These are phyloP conservation scores for Hirundichthys speculiger DNA, from an alignment of 2,113 vertebrate species.

Conservation along the genomic window DNA sequence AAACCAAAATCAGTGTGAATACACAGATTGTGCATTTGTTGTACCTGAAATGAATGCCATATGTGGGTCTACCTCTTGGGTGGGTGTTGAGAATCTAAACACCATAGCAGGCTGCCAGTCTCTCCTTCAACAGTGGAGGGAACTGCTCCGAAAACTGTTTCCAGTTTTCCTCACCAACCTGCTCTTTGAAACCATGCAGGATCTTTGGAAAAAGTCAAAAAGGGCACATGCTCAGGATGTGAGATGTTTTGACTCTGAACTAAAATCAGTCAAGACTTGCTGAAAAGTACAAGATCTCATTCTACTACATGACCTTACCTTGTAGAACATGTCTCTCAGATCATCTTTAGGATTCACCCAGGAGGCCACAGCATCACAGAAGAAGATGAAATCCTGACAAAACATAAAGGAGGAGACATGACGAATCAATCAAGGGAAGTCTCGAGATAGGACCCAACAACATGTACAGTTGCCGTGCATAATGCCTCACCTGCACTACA, in stretches of 20 bases:
- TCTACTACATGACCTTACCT: conserved; percentile 77
- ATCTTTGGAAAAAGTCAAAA: conserved; percentile 77
- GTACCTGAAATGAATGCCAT: neutral
- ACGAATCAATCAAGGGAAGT: neutral
- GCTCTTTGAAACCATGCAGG: conserved; percentile 94
- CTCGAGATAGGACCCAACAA: neutral
- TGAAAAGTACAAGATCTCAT: too few relatives aligned
- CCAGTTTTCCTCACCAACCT: conserved; percentile 95
- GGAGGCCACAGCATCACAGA: conserved; percentile 94
- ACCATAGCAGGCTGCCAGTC: conserved; percentile 92
- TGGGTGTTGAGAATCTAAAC: conserved; percentile 83
- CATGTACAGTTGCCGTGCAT: neutral
- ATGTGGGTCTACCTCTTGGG: conserved; percentile 51
- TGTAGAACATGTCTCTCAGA: conserved; percentile 95
- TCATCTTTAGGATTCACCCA: conserved; percentile 96
- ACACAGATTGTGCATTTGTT: neutral
- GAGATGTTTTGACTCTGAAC: too few relatives aligned
- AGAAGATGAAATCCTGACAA: conserved; percentile 93
- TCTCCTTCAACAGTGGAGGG: conserved; percentile 92
- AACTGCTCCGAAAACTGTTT: conserved; percentile 96
- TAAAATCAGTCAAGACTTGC: too few relatives aligned
- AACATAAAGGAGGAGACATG: neutral
- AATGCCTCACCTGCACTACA: conserved; percentile 87
- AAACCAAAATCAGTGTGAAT: neutral
- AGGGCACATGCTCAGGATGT: neutral